Evolutionary conservation across 2,888 invertebrate genomes (phyloP), one percentile per base, ranked within the genome.

Genomic region (Pseudolycoriella hygida): DNA sequence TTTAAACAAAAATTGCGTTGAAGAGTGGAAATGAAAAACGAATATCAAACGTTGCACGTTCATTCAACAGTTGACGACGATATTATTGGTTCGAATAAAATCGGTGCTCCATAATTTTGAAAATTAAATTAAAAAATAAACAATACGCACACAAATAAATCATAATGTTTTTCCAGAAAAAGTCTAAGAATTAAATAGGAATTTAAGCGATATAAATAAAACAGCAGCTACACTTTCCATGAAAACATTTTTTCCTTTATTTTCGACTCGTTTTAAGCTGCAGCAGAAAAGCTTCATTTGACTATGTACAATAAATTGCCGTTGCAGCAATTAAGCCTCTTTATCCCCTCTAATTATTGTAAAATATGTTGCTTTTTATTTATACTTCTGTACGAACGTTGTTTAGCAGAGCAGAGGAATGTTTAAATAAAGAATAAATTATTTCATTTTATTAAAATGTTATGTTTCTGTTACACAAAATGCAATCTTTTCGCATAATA

Each of bases 131-230:
- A 8, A 34, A 12, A 34, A 34, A 14, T 10, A 34, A 10, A 3
- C 15, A 34, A 34, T 34, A 10, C 5, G 34, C 15, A 34, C 6
- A 34, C 8, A 34, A 14, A 34, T 12, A 8, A 12, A 4, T 5
- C 34, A 12, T 14, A 10, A 10, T 34, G 15, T 34, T 34, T 34
- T 8, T 34, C 15, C 15, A 34, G 12, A 5, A 14, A 34, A 34
- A 34, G 5, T 34, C 4, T 14, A 10, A 25, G 4, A 25, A 25
- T 25, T 25, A 25, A 25, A 25, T 25, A 8, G 25, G 8, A 25
- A 25, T 25, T 25, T 17, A 39, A 39, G 39, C 39, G 39, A 39
- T 39, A 39, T 39, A 39, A 39, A 39, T 39, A 39, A 39, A 39
- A 39, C 39, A 17, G 39, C 39, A 39, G 25, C 17, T 39, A 39